These are phyloP conservation scores for Orchesellides sinensis DNA, from an alignment of 2,888 invertebrate species.

Conservation along the genomic window DNA sequence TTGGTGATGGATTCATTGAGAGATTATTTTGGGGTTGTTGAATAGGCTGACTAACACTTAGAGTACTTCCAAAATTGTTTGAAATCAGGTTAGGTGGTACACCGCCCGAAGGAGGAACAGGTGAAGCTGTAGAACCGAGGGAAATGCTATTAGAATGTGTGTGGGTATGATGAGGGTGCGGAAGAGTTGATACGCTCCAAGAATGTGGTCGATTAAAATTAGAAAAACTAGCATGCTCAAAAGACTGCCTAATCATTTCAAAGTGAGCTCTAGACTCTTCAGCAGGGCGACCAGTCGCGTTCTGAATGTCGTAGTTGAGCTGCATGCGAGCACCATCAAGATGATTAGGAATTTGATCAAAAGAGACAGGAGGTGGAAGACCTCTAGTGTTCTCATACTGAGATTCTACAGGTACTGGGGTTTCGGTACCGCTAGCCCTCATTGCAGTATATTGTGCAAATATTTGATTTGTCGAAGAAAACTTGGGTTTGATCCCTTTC, in stretches of 20 bases:
- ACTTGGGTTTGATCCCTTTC: constrained; percentile 91
- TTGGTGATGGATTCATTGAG: constrained; percentile 51
- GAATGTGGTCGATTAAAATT: constrained; percentile 74
- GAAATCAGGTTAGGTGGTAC: constrained; percentile 41
- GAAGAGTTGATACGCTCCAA: constrained; percentile 71
- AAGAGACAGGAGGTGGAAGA: constrained; percentile 57
- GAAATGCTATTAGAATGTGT: constrained; percentile 69
- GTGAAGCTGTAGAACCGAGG: constrained; percentile 56
- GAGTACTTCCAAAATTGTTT: constrained; percentile 67
- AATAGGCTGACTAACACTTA: constrained; percentile 63
- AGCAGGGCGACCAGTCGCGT: constrained; percentile 49
- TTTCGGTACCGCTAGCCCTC: constrained; percentile 68
- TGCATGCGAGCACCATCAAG: constrained; percentile 63
- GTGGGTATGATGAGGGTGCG: constrained; percentile 69
- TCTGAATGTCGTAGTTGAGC: constrained; percentile 55
- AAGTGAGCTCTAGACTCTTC: constrained; percentile 65
- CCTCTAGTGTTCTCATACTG: constrained; percentile 72
- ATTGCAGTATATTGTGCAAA: constrained; percentile 74
- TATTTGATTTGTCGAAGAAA: constrained; percentile 82
- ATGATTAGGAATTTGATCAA: constrained; percentile 63
- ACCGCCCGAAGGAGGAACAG: constrained; percentile 38
- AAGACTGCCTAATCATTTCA: constrained; percentile 74
- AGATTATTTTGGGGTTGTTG: constrained; percentile 69
- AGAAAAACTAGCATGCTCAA: constrained; percentile 72
- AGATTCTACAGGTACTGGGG: constrained; percentile 69